phyloP scores from a whole-genome alignment of 2,113 vertebrate genomes.

The Amia ocellicauda region DNA sequence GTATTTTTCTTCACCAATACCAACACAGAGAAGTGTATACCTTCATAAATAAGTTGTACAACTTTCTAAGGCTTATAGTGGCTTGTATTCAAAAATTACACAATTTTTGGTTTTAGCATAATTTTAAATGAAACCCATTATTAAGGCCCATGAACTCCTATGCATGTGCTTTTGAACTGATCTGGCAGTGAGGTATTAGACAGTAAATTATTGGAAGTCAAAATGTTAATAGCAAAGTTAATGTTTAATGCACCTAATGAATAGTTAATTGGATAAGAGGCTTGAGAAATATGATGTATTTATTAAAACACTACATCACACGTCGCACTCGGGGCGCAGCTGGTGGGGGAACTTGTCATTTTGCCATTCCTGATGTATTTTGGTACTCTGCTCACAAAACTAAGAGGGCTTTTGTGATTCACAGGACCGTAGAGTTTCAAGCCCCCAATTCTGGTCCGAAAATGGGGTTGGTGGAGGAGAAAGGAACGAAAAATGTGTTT shows the following conservation, averaged over 20 bases:
- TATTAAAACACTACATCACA: constrained; percentile 1
- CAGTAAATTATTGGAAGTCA: neutral
- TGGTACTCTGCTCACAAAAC: neutral
- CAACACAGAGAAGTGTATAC: too few relatives aligned
- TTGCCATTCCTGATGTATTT: neutral
- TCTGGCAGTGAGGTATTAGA: neutral
- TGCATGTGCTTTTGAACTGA: neutral
- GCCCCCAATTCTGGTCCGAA: neutral
- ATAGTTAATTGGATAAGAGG: neutral
- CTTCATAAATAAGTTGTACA: too few relatives aligned
- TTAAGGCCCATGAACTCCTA: neutral
- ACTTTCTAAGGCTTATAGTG: neutral
- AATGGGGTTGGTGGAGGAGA: neutral
- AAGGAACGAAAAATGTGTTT: neutral
- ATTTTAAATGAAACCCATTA: neutral
- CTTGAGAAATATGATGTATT: neutral
- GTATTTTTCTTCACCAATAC: too few relatives aligned
- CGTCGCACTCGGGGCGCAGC: neutral
- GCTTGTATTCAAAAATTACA: neutral
- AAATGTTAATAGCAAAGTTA: neutral
- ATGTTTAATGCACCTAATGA: neutral
- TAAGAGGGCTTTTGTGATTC: neutral
- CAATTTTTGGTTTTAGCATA: neutral
- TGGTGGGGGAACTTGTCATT: neutral
- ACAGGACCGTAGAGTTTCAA: neutral